Base-by-base conservation (phyloP, 2,888 invertebrate species). In the Lycophotia porphyrea region DNA sequence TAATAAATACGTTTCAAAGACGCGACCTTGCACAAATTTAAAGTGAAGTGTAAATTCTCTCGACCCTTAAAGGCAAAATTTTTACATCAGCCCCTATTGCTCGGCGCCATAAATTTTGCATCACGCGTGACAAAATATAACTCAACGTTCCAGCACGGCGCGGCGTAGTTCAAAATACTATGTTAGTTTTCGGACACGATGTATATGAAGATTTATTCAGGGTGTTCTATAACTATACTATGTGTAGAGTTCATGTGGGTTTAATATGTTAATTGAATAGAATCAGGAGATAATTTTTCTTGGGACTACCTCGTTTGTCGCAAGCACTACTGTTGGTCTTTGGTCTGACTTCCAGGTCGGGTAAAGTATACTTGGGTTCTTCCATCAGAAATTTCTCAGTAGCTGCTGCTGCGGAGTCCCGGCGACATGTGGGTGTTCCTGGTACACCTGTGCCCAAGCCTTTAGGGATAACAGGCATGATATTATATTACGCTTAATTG, bases 41-140 rank as follows among this genome's bases (percentile, higher is more conserved):
- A 34, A 58, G 27, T 21, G 4, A 58, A 52, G 70, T 68, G 42
- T 60, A 52, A 49, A 31, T 68, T 15, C 21, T 49, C 42, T 71
- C 27, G 49, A 47, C 75, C 21, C 77, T 52, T 64, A 39, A 31
- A 34, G 31, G n/a, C 18, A 27, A 58, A 58, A 67, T 71, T 61
- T 61, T 24, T 77, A 64, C 58, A 44, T 58, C 64, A 27, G 44
- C 27, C 69, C 21, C 36, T 27, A 31, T n/a, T 61, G 34, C 24
- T 7, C 5, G 13, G 27, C 34, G 44, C 21, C n/a, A 64, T 77
- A 77, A 68, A 81, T 81, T 80, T 80, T 80, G 44, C 77, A 82
- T 76, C 44, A 82, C 63, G 52, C 74, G 71, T 81, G 84, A 74
- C 79, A 64, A 68, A 78, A 74, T 74, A 81, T 83, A 74, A 83